A percentile compares a stretch with the other conserved stretches of the same genome.
These are phyloP conservation scores for Percopsis omiscomaycus DNA, from an alignment of 2,797 vertebrate species.

Conservation along the genomic window DNA sequence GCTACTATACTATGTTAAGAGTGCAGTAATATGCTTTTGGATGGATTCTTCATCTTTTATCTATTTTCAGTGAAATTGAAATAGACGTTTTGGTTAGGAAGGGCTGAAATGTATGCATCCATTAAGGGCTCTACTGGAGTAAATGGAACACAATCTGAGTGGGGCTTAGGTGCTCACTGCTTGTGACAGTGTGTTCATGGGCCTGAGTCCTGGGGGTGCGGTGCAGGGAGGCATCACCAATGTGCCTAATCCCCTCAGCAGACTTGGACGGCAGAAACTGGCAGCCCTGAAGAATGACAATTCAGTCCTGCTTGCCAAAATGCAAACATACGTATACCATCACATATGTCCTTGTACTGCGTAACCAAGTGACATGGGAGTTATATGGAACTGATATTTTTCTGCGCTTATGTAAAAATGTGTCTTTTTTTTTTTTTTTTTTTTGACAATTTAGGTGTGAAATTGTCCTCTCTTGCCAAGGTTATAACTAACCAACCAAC, in stretches of 20 bases:
- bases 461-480: constrained; percentile 20
- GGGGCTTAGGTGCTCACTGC: constrained; percentile 42
- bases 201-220: constrained; percentile 43
- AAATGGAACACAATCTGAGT: constrained; percentile 29
- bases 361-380: constrained; percentile 44
- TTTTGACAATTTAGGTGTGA: constrained; percentile 21
- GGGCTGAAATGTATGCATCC: constrained; percentile 19
- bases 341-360: constrained; percentile 61
- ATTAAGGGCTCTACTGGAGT: constrained; percentile 39
- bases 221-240: constrained; percentile 44
- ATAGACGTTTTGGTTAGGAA: constrained; percentile 9
- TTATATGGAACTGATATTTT: constrained; percentile 35
- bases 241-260: constrained; percentile 53
- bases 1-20: background rate
- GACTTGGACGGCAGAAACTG: constrained; percentile 52
- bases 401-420: no score
- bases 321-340: constrained; percentile 54
- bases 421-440: background rate
- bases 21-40: constrained; percentile 6
- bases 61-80: constrained; percentile 7
- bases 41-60: background rate
- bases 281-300: constrained; percentile 51
- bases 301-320: constrained; percentile 51
- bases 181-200: constrained; percentile 56
- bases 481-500: constrained; percentile 8